phyloP scores from a whole-genome alignment of 2,113 vertebrate genomes.

The Antigone vipio region DNA sequence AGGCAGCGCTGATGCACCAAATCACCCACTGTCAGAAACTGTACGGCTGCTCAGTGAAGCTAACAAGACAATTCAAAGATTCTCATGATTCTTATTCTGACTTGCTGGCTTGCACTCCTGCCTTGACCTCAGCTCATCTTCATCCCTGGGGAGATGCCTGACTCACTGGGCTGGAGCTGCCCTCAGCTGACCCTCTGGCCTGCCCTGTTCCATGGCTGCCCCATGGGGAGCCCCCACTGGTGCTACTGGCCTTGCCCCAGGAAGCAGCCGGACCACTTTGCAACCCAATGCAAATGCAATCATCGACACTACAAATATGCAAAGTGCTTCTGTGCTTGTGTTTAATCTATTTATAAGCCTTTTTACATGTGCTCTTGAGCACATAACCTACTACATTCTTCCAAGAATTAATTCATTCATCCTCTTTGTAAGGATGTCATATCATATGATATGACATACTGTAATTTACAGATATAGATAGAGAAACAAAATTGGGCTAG shows the following conservation, averaged over 20 bases:
- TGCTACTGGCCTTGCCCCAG: neutral
- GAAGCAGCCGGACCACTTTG: neutral
- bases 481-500: neutral
- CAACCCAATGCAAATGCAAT: neutral
- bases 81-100: neutral
- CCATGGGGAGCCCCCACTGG: neutral
- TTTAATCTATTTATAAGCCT: neutral
- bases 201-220: neutral
- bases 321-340: neutral
- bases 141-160: too few species aligned
- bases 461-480: neutral
- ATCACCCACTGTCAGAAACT: neutral
- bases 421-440: neutral
- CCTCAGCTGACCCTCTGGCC: neutral
- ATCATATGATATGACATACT: neutral
- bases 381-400: neutral
- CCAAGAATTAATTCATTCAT: neutral
- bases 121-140: neutral
- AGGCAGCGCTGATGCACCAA: neutral
- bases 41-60: neutral
- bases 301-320: neutral
- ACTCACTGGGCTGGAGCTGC: neutral
- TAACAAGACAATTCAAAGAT: neutral
- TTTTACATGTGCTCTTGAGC: neutral
- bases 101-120: neutral